Conservation (phyloP, 1,140 invertebrate species). For the Drosophila murphyi region DNA sequence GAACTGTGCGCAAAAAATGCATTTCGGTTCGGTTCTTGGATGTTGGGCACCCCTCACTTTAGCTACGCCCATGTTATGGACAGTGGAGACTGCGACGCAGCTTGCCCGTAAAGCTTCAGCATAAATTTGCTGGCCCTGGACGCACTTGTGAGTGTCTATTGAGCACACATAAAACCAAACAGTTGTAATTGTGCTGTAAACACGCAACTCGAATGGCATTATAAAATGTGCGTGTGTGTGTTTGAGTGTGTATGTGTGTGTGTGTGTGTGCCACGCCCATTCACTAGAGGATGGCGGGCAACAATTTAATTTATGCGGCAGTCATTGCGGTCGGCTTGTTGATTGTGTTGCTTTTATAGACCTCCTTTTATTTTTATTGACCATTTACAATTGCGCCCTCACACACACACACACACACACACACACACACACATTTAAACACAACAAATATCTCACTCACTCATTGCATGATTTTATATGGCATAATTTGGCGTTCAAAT, state of each 20-base stretch:
- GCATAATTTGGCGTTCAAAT: conserved; percentile 70
- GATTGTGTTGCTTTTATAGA: conserved; percentile 56
- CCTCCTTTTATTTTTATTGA: conserved; percentile 75
- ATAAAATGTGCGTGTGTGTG: conserved; percentile 53
- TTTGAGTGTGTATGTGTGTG: conserved; percentile 42
- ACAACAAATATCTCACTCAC: conserved; percentile 36
- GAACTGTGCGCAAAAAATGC: too few species aligned
- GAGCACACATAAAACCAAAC: conserved; percentile 76
- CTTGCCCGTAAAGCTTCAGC: conserved; percentile 76
- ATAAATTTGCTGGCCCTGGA: conserved; percentile 57
- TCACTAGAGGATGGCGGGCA: conserved; percentile 46
- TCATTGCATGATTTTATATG: conserved; percentile 56
- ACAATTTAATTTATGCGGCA: conserved; percentile 77
- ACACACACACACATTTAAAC: conserved; percentile 8
- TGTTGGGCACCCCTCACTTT: too few species aligned
- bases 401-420: conserved; percentile 32
- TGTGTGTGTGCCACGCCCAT: conserved; percentile 36
- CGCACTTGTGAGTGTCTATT: conserved; percentile 47
- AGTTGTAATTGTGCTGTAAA: conserved; percentile 82
- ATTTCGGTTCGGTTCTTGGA: too few species aligned
- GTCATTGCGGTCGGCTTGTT: conserved; percentile 71
- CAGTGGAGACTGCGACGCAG: conserved; percentile 40
- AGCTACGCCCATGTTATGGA: conserved; percentile 4
- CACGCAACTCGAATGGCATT: conserved; percentile 79
- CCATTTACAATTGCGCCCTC: conserved; percentile 59